A percentile compares a stretch with the other conserved stretches of the same genome.
Evolutionary conservation across 2,888 invertebrate species (phyloP).

Genomic region (Hydraecia micacea): DNA sequence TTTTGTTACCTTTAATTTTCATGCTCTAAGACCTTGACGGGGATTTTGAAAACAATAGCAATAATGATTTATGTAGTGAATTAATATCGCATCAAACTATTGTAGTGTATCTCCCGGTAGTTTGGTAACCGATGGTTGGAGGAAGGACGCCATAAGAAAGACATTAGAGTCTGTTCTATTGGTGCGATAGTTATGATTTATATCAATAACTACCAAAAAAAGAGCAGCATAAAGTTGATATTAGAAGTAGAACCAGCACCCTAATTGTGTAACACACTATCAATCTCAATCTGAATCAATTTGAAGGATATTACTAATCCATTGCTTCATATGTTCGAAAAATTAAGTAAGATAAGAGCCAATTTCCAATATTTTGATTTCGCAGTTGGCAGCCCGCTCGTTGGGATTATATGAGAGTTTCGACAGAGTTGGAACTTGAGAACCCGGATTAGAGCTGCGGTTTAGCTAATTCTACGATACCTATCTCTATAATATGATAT

Average conservation of each 20-base stretch:
- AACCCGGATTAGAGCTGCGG: not conserved
- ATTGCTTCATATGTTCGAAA: too few species aligned
- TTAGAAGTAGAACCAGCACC: not conserved
- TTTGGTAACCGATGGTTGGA: conserved; percentile 9
- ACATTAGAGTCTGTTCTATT: not conserved
- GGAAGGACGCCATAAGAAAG: conserved; percentile 5
- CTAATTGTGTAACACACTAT: too few species aligned
- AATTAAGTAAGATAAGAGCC: too few species aligned
- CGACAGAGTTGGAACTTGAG: conserved; percentile 17
- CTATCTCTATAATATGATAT: not conserved
- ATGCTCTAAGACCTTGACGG: conserved; percentile 9
- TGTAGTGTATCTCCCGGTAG: conserved; percentile 27
- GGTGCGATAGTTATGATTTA: not conserved
- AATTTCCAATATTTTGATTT: conserved; percentile 36
- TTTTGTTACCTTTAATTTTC: conserved; percentile 12
- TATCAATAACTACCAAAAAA: not conserved
- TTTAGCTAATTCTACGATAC: not conserved
- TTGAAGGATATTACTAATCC: too few species aligned
- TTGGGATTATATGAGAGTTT: conserved; percentile 30
- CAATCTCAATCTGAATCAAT: too few species aligned
- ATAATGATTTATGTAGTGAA: conserved; percentile 19
- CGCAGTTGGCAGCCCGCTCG: conserved; percentile 17
- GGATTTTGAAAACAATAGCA: conserved; percentile 29
- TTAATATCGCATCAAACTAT: conserved; percentile 36
- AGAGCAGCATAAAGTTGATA: not conserved